Evolutionary conservation across 2,113 vertebrate genomes (phyloP), one percentile per base, ranked within the genome.

Genomic region (Bungarus multicinctus): DNA sequence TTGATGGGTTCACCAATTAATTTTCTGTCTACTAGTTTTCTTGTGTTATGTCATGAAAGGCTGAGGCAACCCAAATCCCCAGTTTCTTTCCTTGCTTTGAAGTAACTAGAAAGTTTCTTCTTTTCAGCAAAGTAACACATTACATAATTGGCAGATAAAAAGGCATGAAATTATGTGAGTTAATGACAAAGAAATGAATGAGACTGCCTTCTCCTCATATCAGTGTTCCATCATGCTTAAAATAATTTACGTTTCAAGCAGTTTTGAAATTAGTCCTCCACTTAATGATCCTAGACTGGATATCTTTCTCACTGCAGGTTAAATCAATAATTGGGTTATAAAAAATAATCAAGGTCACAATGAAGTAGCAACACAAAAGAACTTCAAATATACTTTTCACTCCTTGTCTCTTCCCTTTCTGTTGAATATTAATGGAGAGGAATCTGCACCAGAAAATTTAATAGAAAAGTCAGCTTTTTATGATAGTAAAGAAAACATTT

Each of bases 391-490:
- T 91, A 34, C 18, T 91, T 95, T 94, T 57, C 52, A 45, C 2
- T 88, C 2, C 60, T 69, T 23, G 1, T 81, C 52, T 89, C 43
- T 27, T 11, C 22, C 34, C 6, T 90, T 57, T 47, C 8, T 47
- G 91, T 96, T 96, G 95, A 97, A 93, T 97, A 95, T 97, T 97
- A 96, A 97, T 96, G 55, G 81, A 81, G n/a, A n/a, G 0, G 95
- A 95, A 95, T 89, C 81, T 94, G 88, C 92, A 93, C 69, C 60
- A 95, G 93, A 89, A 94, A 95, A 94, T 97, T 96, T 97, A 93
- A 94, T 97, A 89, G 96, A 95, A 97, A 97, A 94, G 81, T 97
- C 96, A 96, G 55, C 90, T 94, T 91, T 89, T 94, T 92, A 39
- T 94, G 85, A 90, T n/a, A 93, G 85, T 93, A 95, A 95, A 96